A percentile compares a stretch with the other conserved stretches of the same genome.
phyloP scores from a whole-genome alignment of 2,888 invertebrate species.

The Osedax frankpressi region DNA sequence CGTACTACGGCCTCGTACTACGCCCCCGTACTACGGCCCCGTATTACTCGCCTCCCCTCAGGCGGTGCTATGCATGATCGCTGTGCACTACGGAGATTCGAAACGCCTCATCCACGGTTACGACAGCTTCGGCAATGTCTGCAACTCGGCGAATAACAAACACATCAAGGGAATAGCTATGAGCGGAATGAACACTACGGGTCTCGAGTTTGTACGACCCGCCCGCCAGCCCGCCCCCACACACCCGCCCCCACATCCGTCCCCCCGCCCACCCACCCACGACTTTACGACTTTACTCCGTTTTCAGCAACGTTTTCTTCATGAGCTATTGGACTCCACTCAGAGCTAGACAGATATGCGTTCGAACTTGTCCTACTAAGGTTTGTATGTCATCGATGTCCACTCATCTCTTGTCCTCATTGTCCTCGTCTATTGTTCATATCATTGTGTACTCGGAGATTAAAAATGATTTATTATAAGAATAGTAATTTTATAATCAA shows the following conservation, averaged over 20 bases:
- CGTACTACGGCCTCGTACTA: too few relatives aligned
- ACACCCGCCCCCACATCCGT: neutral
- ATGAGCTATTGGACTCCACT: slow-evolving; percentile 65
- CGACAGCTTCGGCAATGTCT: slow-evolving; percentile 86
- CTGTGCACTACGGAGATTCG: slow-evolving; percentile 62
- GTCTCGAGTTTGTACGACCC: slow-evolving; percentile 32
- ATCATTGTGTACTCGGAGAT: too few relatives aligned
- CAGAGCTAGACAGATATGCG: slow-evolving; percentile 72
- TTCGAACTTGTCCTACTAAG: slow-evolving; percentile 67
- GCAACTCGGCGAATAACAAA: slow-evolving; percentile 63
- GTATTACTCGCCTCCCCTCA: slow-evolving; percentile 24
- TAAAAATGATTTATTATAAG: too few relatives aligned
- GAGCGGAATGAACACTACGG: slow-evolving; percentile 65
- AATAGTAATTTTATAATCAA: too few relatives aligned
- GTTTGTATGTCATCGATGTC: too few relatives aligned
- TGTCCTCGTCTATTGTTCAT: too few relatives aligned
- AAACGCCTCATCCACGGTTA: slow-evolving; percentile 73
- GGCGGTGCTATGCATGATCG: slow-evolving; percentile 55
- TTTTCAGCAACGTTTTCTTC: slow-evolving; percentile 61
- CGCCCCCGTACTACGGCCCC: neutral
- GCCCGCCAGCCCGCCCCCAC: neutral
- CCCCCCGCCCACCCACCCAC: neutral
- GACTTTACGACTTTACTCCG: slow-evolving; percentile 4
- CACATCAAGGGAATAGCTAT: slow-evolving; percentile 58
- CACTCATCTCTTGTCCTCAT: too few relatives aligned